Conservation (phyloP, 1,140 invertebrate species). For the Drosophila varians region DNA sequence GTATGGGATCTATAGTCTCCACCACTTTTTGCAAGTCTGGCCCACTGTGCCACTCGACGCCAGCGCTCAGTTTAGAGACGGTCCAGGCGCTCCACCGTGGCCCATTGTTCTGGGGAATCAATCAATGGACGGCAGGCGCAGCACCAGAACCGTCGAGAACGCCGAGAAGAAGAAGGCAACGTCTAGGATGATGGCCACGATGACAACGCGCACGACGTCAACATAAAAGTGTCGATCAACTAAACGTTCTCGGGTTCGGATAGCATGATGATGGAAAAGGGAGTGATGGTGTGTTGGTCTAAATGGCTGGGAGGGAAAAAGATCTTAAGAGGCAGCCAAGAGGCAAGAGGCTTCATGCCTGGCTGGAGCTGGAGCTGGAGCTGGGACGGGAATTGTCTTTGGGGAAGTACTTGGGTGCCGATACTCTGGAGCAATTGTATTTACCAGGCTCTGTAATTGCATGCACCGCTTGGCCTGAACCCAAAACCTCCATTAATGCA, state of each 20-base stretch:
- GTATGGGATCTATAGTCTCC: no score
- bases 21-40: not conserved
- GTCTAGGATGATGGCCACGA: constrained; percentile 41
- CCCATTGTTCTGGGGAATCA: constrained; percentile 79
- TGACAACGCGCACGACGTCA: constrained; percentile 80
- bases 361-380: constrained; percentile 46
- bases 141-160: constrained; percentile 71
- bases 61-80: constrained; percentile 3
- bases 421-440: constrained; percentile 74
- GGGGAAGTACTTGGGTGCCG: constrained; percentile 37
- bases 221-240: constrained; percentile 82
- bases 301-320: constrained; percentile 13
- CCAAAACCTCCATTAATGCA: constrained; percentile 3
- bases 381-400: constrained; percentile 23
- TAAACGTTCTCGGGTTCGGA: constrained; percentile 67
- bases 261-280: not conserved
- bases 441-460: constrained; percentile 71
- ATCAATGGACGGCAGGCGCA: constrained; percentile 73
- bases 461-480: constrained; percentile 62
- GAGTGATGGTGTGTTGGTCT: not conserved
- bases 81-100: constrained; percentile 37
- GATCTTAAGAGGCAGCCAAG: constrained; percentile 57
- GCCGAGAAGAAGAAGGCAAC: not conserved
- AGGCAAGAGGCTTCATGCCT: constrained; percentile 76
- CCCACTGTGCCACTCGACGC: constrained; percentile 36